Percentiles rank a stretch among this genome's conserved stretches.
phyloP scores from a whole-genome alignment of 2,113 vertebrate species.

The Nyctibius bracteatus region DNA sequence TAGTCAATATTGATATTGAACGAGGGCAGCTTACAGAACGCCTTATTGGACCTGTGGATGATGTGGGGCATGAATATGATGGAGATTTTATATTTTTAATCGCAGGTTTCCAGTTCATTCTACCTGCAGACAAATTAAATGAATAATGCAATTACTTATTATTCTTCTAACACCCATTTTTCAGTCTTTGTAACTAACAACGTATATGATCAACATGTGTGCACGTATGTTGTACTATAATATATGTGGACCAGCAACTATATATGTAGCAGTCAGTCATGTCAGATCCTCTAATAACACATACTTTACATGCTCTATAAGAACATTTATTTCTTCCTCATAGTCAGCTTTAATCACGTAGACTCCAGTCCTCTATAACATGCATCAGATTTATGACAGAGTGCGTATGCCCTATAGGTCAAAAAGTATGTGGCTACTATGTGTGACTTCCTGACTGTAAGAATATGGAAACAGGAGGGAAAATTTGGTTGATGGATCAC shows the following conservation, averaged over 20 bases:
- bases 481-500: background rate
- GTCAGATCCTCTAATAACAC: background rate
- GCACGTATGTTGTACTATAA: background rate
- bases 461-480: background rate
- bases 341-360: background rate
- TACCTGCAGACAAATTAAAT: conserved; percentile 63
- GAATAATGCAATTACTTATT: background rate
- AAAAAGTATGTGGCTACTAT: background rate
- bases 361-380: background rate
- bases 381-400: background rate
- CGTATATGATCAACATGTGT: background rate
- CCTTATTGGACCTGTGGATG: conserved; percentile 81
- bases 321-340: background rate
- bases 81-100: conserved; percentile 71
- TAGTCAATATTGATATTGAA: conserved; percentile 84
- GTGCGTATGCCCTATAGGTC: background rate
- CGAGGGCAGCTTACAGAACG: conserved; percentile 96
- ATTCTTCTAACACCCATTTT: background rate
- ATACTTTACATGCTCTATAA: background rate
- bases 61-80: conserved; percentile 65
- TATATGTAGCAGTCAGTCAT: background rate
- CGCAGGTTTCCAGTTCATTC: conserved; percentile 76
- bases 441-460: background rate
- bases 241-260: background rate
- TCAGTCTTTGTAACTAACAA: background rate